These are phyloP conservation scores for Tinamus guttatus DNA, from an alignment of 2,113 vertebrate genomes.

Conservation along the genomic window DNA sequence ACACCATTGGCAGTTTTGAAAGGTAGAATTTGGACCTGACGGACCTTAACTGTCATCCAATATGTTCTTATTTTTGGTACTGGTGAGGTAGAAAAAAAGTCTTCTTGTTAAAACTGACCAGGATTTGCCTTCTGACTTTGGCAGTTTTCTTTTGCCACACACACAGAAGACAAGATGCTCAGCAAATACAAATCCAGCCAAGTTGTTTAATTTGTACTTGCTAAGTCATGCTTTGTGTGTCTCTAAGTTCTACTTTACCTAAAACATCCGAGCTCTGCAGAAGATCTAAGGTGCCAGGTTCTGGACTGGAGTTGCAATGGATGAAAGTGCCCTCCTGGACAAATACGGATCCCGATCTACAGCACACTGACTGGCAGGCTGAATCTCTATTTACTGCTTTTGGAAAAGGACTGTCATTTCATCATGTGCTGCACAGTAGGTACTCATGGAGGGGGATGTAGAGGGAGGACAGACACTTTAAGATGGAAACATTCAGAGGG, in stretches of 20 bases:
- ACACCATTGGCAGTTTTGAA: not conserved
- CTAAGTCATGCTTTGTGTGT: not conserved
- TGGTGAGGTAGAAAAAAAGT: not conserved
- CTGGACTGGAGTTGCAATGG: not conserved
- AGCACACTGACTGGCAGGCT: not conserved
- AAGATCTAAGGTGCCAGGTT: not conserved
- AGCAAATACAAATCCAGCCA: not conserved
- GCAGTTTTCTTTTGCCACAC: not conserved
- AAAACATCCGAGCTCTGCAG: not conserved
- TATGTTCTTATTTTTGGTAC: not conserved
- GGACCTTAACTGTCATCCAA: not conserved
- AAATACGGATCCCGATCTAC: not conserved
- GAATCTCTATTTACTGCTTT: not conserved
- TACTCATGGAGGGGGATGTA: not conserved
- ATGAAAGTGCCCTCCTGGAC: fast-evolving
- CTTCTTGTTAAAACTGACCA: not conserved
- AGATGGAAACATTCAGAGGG: not conserved
- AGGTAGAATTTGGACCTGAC: too few relatives aligned
- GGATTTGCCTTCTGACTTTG: not conserved
- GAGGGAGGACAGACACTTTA: not conserved
- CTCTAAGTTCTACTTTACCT: not conserved
- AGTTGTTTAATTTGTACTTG: not conserved
- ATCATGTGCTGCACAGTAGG: fast-evolving
- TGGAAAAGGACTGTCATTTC: not conserved
- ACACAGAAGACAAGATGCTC: not conserved